Evolutionary conservation across 2,888 invertebrate genomes (phyloP), one percentile per base, ranked within the genome.

Genomic region (Apamea epomidion): DNA sequence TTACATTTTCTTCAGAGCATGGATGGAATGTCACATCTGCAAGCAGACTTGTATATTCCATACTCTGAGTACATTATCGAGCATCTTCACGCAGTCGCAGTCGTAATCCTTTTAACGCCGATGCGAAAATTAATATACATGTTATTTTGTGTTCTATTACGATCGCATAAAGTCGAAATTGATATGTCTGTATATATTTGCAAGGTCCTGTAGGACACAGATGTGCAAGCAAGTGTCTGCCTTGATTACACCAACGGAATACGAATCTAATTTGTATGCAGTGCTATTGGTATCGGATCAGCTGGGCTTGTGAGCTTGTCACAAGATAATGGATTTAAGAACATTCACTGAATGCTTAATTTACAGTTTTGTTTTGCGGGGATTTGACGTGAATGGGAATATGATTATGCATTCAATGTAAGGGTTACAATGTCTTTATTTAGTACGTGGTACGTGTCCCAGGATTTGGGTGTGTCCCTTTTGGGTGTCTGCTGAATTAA

Each of bases 201-300:
- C 85, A 86, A 73, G 45, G 88, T 89, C 86, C 86, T 80, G 64
- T 86, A 89, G 92, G 92, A 84, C 94, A 90, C 96, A 96, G 96
- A 96, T 96, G 96, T 94, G 94, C 94, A 94, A 91, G 92, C 91
- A 93, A 94, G 92, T 94, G 95, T 95, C 96, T 94, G 92, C 91
- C 92, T 94, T 96, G 95, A 95, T 96, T 96, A 95, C 94, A 93
- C 90, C 93, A 91, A 92, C 92, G 88, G 94, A 94, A 94, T 94
- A 93, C 93, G 93, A 95, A 96, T 95, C 94, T 94, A 95, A 96
- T 96, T 95, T 94, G 93, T 91, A 91, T 92, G 90, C 90, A 88
- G 89, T 89, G 85, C 87, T 88, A 89, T 89, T 87, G 91, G 89
- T 91, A 90, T 91, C 89, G 91, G 91, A 93, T 94, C 94, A 94